Evolutionary conservation across 2,797 vertebrate species (phyloP).

Genomic region (Mormyrus hasselquistii): DNA sequence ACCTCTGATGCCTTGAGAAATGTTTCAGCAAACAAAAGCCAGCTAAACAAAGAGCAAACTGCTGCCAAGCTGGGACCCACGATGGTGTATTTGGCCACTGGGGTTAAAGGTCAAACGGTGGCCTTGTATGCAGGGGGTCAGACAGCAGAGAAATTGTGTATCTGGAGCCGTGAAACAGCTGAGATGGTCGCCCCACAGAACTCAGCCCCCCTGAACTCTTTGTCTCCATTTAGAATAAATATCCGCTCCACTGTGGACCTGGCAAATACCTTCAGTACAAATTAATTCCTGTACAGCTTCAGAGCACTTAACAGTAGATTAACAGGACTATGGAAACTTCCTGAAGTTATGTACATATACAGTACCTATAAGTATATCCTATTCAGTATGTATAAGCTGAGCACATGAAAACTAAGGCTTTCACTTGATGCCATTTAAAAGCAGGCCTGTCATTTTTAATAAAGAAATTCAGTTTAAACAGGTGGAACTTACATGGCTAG

Average conservation of each 20-base stretch:
- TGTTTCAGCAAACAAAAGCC: background rate
- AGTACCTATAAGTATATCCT: background rate
- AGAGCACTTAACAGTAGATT: slow-evolving; percentile 6
- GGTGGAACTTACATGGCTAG: background rate
- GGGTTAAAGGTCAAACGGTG: background rate
- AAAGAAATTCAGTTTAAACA: background rate
- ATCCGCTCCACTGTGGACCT: slow-evolving; percentile 10
- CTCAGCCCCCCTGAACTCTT: background rate
- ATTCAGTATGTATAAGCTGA: background rate
- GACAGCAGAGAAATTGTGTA: background rate
- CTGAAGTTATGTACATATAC: background rate
- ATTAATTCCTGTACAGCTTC: slow-evolving; percentile 13
- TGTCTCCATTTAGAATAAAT: slow-evolving; percentile 21
- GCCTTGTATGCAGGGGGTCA: background rate
- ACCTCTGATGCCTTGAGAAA: background rate
- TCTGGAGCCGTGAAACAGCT: background rate
- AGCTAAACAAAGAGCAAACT: background rate
- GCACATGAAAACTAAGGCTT: background rate
- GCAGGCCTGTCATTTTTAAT: background rate
- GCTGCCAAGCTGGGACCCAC: background rate
- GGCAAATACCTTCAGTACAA: slow-evolving; percentile 15
- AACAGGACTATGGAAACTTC: slow-evolving; percentile 14
- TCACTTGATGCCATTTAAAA: background rate
- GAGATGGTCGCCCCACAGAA: background rate
- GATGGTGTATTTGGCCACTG: background rate